These are phyloP conservation scores for Panagrolaimus sp. DNA, from an alignment of 1,140 invertebrate genomes.

Conservation along the genomic window DNA sequence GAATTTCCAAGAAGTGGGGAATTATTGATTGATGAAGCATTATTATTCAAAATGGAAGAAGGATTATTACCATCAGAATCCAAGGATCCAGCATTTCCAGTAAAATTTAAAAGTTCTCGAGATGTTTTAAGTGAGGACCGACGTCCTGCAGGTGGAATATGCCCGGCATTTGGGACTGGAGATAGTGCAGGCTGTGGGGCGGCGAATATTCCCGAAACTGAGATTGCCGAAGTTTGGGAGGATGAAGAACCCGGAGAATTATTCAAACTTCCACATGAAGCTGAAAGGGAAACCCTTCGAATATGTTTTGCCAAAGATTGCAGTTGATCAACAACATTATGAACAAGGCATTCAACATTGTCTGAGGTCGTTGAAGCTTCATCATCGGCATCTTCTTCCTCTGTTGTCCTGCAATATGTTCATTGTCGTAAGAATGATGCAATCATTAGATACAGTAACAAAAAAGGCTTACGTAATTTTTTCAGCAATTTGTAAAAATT, in stretches of 20 bases:
- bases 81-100: background rate
- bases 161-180: background rate
- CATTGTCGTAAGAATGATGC: background rate
- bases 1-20: background rate
- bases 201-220: background rate
- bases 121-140: background rate
- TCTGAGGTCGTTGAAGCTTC: background rate
- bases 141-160: background rate
- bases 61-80: background rate
- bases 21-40: background rate
- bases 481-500: slow-evolving; percentile 42
- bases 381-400: background rate
- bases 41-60: background rate
- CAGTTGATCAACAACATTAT: slow-evolving; percentile 1
- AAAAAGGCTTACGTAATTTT: slow-evolving; percentile 30
- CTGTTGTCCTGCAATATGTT: background rate
- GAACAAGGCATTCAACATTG: slow-evolving; percentile 7
- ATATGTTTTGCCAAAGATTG: slow-evolving; percentile 11
- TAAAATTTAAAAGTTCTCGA: background rate
- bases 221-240: background rate
- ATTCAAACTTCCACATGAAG: slow-evolving; percentile 1
- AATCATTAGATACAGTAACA: background rate
- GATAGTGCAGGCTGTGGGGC: background rate
- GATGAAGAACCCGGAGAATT: background rate
- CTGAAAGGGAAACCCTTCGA: background rate